These are phyloP conservation scores for Alosa alosa DNA, from an alignment of 2,113 vertebrate genomes.

Conservation along the genomic window DNA sequence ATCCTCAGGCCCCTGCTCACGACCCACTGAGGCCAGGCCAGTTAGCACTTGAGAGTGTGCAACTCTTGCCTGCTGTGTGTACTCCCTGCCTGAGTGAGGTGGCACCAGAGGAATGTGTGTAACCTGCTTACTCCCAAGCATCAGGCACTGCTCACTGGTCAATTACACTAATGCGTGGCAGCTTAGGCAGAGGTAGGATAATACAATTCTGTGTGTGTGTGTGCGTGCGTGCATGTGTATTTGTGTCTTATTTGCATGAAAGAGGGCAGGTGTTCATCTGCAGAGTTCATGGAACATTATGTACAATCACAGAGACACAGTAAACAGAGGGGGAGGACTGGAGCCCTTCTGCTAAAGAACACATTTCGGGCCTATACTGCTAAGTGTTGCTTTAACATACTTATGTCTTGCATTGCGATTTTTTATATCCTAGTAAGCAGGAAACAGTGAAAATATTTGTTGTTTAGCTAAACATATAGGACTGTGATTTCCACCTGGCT, in stretches of 20 bases:
- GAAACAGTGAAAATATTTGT: too few species aligned
- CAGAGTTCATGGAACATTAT: background rate
- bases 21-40: too few species aligned
- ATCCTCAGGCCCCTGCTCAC: too few species aligned
- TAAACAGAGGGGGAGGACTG: background rate
- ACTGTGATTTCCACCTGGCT: too few species aligned
- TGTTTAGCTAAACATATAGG: too few species aligned
- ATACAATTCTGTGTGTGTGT: background rate
- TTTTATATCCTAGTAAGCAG: too few species aligned
- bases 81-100: background rate
- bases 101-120: conserved; percentile 16
- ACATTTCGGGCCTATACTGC: background rate
- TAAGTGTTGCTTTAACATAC: background rate
- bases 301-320: background rate
- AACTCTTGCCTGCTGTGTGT: too few species aligned
- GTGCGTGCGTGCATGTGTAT: background rate
- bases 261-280: background rate
- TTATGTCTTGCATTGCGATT: too few species aligned
- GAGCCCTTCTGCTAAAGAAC: background rate
- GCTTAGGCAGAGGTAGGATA: conserved; percentile 19
- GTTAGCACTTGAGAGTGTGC: background rate
- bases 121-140: background rate
- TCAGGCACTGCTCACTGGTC: conserved; percentile 10
- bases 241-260: background rate
- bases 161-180: conserved; percentile 37